Conservation (phyloP, 2,888 invertebrate genomes). For the Escarpia spicata region DNA sequence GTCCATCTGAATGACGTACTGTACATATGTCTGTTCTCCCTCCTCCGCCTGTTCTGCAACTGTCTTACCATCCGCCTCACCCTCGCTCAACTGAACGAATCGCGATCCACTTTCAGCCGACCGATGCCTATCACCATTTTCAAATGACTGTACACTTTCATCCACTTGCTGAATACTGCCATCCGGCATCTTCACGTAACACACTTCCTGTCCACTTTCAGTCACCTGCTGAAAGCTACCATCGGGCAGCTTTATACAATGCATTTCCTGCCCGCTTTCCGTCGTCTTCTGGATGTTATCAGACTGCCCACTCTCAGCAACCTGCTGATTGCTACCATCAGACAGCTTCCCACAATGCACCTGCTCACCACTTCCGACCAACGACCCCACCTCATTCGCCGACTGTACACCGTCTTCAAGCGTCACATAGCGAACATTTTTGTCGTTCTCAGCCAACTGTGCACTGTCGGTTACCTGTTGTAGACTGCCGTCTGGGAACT, state of each 20-base stretch:
- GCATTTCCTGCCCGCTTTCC: not conserved
- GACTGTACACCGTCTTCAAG: not conserved
- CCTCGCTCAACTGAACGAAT: not conserved
- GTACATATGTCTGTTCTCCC: not conserved
- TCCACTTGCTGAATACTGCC: constrained; percentile 17
- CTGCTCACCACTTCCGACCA: not conserved
- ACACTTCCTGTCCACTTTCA: not conserved
- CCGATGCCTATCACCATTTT: not conserved
- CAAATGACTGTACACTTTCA: not conserved
- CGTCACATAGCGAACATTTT: not conserved
- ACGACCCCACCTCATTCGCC: not conserved
- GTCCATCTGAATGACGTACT: not conserved
- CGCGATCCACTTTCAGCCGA: too few relatives aligned
- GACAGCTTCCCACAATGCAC: not conserved
- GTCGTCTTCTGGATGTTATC: not conserved
- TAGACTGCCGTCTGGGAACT: constrained; percentile 18
- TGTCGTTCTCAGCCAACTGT: not conserved
- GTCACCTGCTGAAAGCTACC: constrained; percentile 17
- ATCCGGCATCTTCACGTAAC: constrained; percentile 24
- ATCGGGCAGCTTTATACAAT: not conserved
- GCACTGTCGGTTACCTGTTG: not conserved
- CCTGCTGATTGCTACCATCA: constrained; percentile 17
- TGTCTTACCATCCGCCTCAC: not conserved
- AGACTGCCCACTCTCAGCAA: not conserved
- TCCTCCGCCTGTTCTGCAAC: not conserved